Conservation (phyloP, 1,140 invertebrate genomes). For the Pachyrhynchus sulphureomaculatus region DNA sequence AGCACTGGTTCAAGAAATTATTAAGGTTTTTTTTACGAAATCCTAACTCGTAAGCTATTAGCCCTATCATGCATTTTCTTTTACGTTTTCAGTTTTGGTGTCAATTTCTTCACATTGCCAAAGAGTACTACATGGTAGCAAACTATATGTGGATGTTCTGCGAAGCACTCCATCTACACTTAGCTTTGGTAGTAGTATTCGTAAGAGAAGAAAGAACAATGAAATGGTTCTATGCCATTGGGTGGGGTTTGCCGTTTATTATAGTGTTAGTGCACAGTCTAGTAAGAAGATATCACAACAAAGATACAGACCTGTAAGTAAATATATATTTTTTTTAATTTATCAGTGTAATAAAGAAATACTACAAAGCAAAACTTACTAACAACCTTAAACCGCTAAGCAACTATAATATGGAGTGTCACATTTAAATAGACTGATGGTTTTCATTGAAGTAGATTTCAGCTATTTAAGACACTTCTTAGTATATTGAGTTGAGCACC, state of each 20-base stretch:
- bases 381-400: too few species aligned
- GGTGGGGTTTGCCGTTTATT: slow-evolving; percentile 72
- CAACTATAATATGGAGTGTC: too few species aligned
- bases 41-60: too few species aligned
- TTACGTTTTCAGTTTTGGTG: slow-evolving; percentile 59
- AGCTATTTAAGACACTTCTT: too few species aligned
- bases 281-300: slow-evolving; percentile 57
- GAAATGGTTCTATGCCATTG: slow-evolving; percentile 74
- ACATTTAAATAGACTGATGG: too few species aligned
- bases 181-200: slow-evolving; percentile 72
- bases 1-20: too few species aligned
- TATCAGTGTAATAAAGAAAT: too few species aligned
- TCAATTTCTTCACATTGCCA: slow-evolving; percentile 72
- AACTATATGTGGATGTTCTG: slow-evolving; percentile 94
- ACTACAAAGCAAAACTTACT: too few species aligned
- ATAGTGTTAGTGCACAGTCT: slow-evolving; percentile 64
- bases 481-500: too few species aligned
- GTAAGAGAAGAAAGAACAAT: slow-evolving; percentile 62
- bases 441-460: too few species aligned
- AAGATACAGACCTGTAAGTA: slow-evolving; percentile 66
- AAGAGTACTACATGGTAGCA: slow-evolving; percentile 82
- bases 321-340: too few species aligned
- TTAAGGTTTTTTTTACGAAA: too few species aligned
- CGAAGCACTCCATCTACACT: slow-evolving; percentile 86
- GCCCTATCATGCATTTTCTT: slow-evolving; percentile 2